phyloP scores from a whole-genome alignment of 2,797 vertebrate species.

The Fringilla coelebs region DNA sequence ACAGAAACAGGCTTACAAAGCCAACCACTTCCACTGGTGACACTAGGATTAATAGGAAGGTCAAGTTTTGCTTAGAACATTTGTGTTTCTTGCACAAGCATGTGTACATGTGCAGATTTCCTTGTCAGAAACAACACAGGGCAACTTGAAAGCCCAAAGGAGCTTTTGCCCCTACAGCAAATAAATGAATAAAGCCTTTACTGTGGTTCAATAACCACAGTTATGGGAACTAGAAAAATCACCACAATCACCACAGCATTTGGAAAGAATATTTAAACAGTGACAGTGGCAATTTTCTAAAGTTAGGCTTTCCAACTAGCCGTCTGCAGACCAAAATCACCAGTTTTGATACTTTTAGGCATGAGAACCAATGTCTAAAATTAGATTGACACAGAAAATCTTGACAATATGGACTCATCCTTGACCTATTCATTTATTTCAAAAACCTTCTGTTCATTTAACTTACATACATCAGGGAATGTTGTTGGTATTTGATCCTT shows the following conservation, averaged over 20 bases:
- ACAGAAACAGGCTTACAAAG: not conserved
- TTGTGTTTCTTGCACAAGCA: not conserved
- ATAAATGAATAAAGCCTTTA: not conserved
- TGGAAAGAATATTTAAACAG: not conserved
- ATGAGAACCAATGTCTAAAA: not conserved
- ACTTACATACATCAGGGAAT: constrained; percentile 51
- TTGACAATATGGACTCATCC: constrained; percentile 46
- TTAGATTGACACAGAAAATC: constrained; percentile 3
- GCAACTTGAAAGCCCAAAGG: not conserved
- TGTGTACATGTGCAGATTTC: not conserved
- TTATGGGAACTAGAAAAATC: not conserved
- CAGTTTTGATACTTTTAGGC: not conserved
- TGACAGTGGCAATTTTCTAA: not conserved
- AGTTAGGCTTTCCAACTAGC: not conserved
- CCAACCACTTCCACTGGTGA: not conserved
- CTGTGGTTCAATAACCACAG: not conserved
- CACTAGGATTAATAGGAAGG: not conserved
- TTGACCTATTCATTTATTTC: constrained; percentile 59
- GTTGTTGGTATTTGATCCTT: constrained; percentile 30
- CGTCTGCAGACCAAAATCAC: not conserved
- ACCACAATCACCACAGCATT: not conserved
- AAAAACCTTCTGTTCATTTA: constrained; percentile 38
- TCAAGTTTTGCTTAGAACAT: not conserved
- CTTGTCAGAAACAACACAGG: not conserved
- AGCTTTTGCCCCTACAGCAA: not conserved